Conservation (phyloP, 2,113 vertebrate species). For the Erinaceus europaeus region DNA sequence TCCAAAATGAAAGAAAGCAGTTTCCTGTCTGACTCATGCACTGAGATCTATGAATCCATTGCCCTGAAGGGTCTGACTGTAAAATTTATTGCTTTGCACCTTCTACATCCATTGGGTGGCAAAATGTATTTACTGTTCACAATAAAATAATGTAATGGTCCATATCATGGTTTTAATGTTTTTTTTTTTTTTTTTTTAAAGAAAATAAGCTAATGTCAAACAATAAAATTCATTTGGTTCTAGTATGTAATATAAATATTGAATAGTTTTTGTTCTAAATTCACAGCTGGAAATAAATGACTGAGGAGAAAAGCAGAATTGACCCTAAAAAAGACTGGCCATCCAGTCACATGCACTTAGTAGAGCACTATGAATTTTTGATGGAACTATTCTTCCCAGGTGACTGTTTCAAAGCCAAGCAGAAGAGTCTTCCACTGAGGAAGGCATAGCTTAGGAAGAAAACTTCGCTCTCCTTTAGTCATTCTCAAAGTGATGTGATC, state of each 20-base stretch:
- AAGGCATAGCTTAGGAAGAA: background rate
- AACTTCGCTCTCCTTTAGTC: background rate
- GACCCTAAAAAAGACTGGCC: background rate
- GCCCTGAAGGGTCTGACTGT: slow-evolving; percentile 25
- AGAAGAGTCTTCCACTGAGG: background rate
- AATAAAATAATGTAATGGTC: slow-evolving; percentile 56
- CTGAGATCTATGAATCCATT: slow-evolving; percentile 33
- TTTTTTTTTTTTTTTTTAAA: background rate
- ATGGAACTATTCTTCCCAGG: background rate
- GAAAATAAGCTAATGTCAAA: slow-evolving; percentile 40
- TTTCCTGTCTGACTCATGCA: slow-evolving; percentile 50
- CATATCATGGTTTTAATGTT: slow-evolving; percentile 31
- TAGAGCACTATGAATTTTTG: background rate
- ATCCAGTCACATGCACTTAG: background rate
- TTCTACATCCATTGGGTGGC: slow-evolving; percentile 41
- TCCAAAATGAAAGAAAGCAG: slow-evolving; percentile 54
- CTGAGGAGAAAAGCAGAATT: slow-evolving; percentile 5
- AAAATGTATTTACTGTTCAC: slow-evolving; percentile 54
- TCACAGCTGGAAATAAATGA: background rate
- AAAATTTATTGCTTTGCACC: slow-evolving; percentile 48
- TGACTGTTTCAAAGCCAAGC: background rate
- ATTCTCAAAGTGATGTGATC: background rate
- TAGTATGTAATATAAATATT: background rate
- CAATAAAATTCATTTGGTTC: slow-evolving; percentile 50
- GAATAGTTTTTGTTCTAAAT: slow-evolving; percentile 11